A percentile compares a stretch with the other conserved stretches of the same genome.
phyloP scores from a whole-genome alignment of 2,888 invertebrate species.

The Pomacea canaliculata region DNA sequence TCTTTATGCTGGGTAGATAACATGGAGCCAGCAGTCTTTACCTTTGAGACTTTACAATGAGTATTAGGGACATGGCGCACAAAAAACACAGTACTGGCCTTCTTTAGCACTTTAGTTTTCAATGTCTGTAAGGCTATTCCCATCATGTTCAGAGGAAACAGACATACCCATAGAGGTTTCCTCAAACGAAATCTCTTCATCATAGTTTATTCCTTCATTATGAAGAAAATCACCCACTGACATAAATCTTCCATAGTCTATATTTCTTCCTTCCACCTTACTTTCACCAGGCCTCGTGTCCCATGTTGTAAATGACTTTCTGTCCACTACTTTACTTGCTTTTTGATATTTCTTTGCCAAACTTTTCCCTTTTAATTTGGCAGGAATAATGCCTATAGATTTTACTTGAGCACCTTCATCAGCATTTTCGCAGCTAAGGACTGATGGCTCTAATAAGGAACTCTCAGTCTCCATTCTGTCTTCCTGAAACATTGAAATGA shows the following conservation, averaged over 20 bases:
- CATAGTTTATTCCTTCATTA: conserved; percentile 1
- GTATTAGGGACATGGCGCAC: not conserved
- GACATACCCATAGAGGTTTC: conserved; percentile 13
- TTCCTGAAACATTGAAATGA: too few species aligned
- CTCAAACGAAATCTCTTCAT: conserved; percentile 8
- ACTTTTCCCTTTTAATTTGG: not conserved
- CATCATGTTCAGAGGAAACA: conserved; percentile 2
- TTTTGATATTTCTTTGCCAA: not conserved
- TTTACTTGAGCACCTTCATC: not conserved
- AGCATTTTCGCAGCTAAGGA: conserved; percentile 13
- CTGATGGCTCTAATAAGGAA: not conserved
- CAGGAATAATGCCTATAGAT: not conserved
- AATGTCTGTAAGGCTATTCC: conserved; percentile 2
- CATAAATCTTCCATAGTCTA: not conserved
- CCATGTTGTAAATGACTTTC: not conserved
- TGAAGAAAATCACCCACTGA: not conserved
- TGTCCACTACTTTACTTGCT: not conserved
- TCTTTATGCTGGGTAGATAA: too few species aligned
- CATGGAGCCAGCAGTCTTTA: too few species aligned
- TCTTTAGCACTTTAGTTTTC: conserved; percentile 23
- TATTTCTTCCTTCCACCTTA: not conserved
- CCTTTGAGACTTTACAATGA: too few species aligned
- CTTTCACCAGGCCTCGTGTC: conserved; percentile 3
- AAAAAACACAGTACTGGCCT: conserved; percentile 15
- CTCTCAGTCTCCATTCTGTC: too few species aligned